Conservation (phyloP, 2,888 invertebrate genomes). For the Nephrotoma guestfalica region DNA sequence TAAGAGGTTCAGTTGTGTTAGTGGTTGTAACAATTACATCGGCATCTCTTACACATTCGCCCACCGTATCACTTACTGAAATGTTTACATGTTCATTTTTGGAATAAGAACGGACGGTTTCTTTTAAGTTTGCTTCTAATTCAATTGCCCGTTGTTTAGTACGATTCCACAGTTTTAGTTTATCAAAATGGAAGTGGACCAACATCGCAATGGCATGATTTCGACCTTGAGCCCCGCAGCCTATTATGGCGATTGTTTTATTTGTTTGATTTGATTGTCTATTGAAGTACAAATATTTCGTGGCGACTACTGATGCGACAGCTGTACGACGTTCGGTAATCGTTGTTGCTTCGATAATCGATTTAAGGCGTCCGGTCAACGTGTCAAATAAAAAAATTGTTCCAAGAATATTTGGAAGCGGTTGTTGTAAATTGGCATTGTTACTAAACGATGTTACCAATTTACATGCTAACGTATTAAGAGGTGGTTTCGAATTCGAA, state of each 20-base stretch:
- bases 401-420: conserved; percentile 30
- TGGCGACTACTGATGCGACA: conserved; percentile 40
- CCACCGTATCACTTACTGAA: conserved; percentile 20
- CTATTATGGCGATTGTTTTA: conserved; percentile 33
- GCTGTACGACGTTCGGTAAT: conserved; percentile 44
- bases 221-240: conserved; percentile 37
- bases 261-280: conserved; percentile 13
- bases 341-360: conserved; percentile 36
- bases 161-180: conserved; percentile 42
- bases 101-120: conserved; percentile 10
- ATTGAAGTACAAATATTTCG: conserved; percentile 33
- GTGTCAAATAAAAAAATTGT: conserved; percentile 33
- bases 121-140: conserved; percentile 25
- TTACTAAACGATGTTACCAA: conserved; percentile 31
- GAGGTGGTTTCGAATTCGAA: conserved; percentile 9
- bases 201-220: conserved; percentile 37
- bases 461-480: conserved; percentile 34
- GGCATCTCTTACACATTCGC: conserved; percentile 38
- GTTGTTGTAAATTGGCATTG: conserved; percentile 22
- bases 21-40: conserved; percentile 50
- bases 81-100: conserved; percentile 14
- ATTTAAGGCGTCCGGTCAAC: conserved; percentile 31
- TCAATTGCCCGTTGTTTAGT: conserved; percentile 23
- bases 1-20: conserved; percentile 33
- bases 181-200: conserved; percentile 29